A percentile compares a stretch with the other conserved stretches of the same genome.
Conservation (phyloP, 37 sponge, comb jelly and placozoan species). For the Halichondria panicea region DNA sequence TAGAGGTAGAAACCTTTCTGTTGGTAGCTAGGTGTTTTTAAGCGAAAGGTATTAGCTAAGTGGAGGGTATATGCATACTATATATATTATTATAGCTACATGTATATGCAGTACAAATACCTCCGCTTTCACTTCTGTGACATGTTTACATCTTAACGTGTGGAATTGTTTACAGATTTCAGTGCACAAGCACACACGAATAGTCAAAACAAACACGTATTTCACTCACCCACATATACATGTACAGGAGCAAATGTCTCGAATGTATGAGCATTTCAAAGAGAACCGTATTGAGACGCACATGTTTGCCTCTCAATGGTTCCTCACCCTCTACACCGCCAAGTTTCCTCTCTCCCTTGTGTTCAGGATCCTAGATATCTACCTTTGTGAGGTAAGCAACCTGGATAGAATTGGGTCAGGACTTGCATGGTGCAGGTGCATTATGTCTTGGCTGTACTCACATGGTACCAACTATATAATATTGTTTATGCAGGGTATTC, state of each 20-base stretch:
- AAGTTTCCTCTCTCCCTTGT: conserved; percentile 92
- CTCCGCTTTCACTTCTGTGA: neutral
- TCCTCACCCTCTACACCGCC: conserved; percentile 96
- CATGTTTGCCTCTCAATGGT: conserved; percentile 99
- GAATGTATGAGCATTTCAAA: conserved; percentile 76
- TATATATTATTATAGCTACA: too few relatives aligned
- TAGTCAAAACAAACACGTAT: neutral
- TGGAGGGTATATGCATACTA: too few relatives aligned
- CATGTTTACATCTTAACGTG: neutral
- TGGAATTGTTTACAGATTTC: neutral
- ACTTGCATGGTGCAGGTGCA: neutral
- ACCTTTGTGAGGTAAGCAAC: conserved; percentile 80
- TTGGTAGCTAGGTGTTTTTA: too few relatives aligned
- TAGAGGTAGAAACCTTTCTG: conserved; percentile 87
- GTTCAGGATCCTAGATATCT: conserved; percentile 93
- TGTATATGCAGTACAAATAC: too few relatives aligned
- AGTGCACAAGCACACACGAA: neutral
- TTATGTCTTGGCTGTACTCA: neutral
- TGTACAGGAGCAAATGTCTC: conserved; percentile 75
- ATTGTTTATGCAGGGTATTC: neutral
- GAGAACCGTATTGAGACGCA: conserved; percentile 81
- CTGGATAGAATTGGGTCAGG: too few relatives aligned
- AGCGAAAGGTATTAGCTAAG: too few relatives aligned
- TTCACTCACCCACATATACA: neutral
- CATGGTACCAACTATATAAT: neutral